Evolutionary conservation across 2,888 invertebrate species (phyloP).

Genomic region (Limnephilus lunatus): DNA sequence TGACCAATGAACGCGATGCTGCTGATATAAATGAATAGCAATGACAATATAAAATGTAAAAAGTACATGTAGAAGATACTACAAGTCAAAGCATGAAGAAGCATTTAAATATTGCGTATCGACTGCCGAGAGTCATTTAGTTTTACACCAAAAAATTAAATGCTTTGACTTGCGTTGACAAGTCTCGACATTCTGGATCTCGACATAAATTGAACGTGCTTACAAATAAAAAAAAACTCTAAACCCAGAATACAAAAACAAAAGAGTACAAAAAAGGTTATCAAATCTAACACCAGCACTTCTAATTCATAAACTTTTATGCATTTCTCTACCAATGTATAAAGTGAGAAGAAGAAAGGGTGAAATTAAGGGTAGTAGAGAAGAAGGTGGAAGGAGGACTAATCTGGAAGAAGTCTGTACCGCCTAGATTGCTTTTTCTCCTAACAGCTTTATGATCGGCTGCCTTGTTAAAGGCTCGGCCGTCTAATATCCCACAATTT

Average conservation of each 20-base stretch:
- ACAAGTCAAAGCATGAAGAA: no score
- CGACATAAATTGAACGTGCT: no score
- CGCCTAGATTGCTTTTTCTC: conserved; percentile 49
- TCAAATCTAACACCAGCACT: not conserved
- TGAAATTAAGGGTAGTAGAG: conserved; percentile 23
- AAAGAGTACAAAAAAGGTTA: not conserved
- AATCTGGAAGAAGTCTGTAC: not conserved
- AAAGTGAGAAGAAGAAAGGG: conserved; percentile 30
- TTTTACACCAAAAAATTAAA: no score
- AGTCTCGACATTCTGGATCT: no score
- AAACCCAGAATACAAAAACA: not conserved
- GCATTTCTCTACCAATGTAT: not conserved
- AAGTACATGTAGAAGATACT: no score
- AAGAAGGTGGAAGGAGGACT: not conserved
- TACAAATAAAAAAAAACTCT: no score
- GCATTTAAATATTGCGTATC: no score
- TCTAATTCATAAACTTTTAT: not conserved
- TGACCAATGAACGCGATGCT: no score
- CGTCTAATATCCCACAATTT: conserved; percentile 36
- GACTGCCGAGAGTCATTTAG: no score
- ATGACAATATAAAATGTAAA: no score
- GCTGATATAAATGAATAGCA: no score
- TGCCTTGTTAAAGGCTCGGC: conserved; percentile 14
- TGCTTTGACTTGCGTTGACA: no score
- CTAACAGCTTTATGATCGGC: conserved; percentile 42